Percentiles rank a stretch among this genome's conserved stretches.
Conservation (phyloP, 2,797 vertebrate genomes). For the Galagoides demidoff region DNA sequence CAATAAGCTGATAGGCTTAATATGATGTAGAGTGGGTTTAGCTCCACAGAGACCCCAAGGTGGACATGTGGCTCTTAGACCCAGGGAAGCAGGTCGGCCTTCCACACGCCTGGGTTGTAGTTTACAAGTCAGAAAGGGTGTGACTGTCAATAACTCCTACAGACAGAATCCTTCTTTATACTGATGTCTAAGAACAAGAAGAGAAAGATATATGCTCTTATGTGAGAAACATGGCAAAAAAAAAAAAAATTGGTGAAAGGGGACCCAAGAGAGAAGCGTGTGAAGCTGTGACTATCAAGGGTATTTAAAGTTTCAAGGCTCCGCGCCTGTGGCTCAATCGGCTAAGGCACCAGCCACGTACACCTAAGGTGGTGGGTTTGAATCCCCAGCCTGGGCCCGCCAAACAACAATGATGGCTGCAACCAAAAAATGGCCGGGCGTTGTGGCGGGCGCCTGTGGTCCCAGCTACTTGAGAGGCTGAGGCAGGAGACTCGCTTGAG, state of each 20-base stretch:
- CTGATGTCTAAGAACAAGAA: not conserved
- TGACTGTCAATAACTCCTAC: not conserved
- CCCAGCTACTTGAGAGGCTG: no score
- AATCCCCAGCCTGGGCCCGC: no score
- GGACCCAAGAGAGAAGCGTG: not conserved
- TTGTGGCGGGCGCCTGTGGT: no score
- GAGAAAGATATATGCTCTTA: not conserved
- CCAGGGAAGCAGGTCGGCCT: not conserved
- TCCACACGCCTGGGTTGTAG: not conserved
- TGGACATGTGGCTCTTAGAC: not conserved
- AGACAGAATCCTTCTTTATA: slow-evolving; percentile 7
- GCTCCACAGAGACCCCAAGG: not conserved
- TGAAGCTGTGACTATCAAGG: not conserved
- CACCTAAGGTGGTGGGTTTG: no score
- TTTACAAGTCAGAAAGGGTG: not conserved
- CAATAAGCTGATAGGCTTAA: not conserved
- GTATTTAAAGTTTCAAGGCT: not conserved
- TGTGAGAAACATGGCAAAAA: not conserved
- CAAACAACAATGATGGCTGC: no score
- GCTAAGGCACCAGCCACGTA: no score
- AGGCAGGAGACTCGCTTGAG: no score
- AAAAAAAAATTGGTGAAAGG: not conserved
- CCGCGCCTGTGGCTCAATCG: no score
- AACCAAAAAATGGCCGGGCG: no score
- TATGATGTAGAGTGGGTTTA: not conserved